Evolutionary conservation across 2,797 vertebrate species (phyloP), one percentile per base, ranked within the genome.

Genomic region (Rhynchotus rufescens): DNA sequence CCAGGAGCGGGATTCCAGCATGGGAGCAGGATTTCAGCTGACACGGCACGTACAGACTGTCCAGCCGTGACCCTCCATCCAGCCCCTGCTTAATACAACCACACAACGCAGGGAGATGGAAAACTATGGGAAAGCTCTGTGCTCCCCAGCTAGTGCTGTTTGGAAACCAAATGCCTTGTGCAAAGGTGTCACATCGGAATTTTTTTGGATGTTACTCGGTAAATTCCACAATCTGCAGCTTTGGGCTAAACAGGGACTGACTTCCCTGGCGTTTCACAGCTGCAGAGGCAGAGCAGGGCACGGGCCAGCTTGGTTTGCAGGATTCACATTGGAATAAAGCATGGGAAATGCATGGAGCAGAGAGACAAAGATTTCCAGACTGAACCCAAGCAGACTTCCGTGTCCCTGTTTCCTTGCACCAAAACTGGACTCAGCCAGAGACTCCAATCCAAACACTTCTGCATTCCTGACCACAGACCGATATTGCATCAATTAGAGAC

Each of bases 221-320:
- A 72, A 54, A 80, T 28, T 26, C 42, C 2, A 22, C 25, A 75
- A 5, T 57, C 22, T 3, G 60, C 52, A 54, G 3, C 34, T 36
- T 5, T 14, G 57, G 71, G 12, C 45, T 28, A 34, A 52, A 7
- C 19, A 2, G 19, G 71, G 60, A 26, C 32, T 20, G 4, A 8
- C 32, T 38, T 34, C 52, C 6, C 19, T 1, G 40, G n/a, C 16
- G 1, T 73, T 30, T 22, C 20, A 6, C 4, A 15, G 51, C 1
- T 20, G 38, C 14, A 44, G 36, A 36, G 61, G 72, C 73, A 21
- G 66, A 59, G 47, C 15, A 4, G 77, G 69, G 38, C 17, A 15
- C 15, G 56, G 3, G 4, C 61, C 32, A 3, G 16, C 23, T 67
- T 6, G 32, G 5, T 4, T 59, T 25, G 0, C 3, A 8, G 54